Base-by-base conservation (phyloP, 2,113 vertebrate genomes). In the Neotoma lepida region DNA sequence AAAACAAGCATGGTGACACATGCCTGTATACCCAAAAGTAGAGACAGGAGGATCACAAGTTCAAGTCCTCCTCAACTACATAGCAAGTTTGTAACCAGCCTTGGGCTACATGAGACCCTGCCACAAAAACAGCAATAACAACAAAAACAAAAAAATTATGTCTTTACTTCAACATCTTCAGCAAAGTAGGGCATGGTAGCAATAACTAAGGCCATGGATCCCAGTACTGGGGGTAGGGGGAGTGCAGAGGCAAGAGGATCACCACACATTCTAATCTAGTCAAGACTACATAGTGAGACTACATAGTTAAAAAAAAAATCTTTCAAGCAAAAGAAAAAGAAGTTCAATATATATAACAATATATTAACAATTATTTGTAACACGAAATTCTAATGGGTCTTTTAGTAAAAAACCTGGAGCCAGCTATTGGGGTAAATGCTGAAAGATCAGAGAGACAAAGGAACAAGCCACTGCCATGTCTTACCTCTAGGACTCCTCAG, bases 341-440 rank as follows among this genome's bases (percentile, higher is more conserved):
- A 33, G 56, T 39, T 56, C 39, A 78, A 18, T 74, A 86, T 94
- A 81, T 70, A 90, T 13, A 24, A 3, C 6, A 82, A 86, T 89
- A 93, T 91, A 13, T 74, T 74, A 92, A 66, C 35, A 89, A 44
- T 28, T 54, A 44, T 91, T 86, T n/a, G n/a, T n/a, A n/a, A n/a
- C n/a, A n/a, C n/a, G n/a, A n/a, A n/a, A n/a, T n/a, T n/a, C n/a
- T n/a, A n/a, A n/a, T n/a, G n/a, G n/a, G n/a, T n/a, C n/a, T n/a
- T n/a, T n/a, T n/a, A n/a, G n/a, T n/a, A n/a, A n/a, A n/a, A n/a
- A n/a, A n/a, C n/a, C n/a, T n/a, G n/a, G n/a, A n/a, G n/a, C n/a
- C n/a, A n/a, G n/a, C n/a, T n/a, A n/a, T n/a, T n/a, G n/a, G n/a
- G n/a, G n/a, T n/a, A n/a, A n/a, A n/a, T n/a, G n/a, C n/a, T n/a